phyloP scores from a whole-genome alignment of 2,113 vertebrate species.

The Nothocercus julius region DNA sequence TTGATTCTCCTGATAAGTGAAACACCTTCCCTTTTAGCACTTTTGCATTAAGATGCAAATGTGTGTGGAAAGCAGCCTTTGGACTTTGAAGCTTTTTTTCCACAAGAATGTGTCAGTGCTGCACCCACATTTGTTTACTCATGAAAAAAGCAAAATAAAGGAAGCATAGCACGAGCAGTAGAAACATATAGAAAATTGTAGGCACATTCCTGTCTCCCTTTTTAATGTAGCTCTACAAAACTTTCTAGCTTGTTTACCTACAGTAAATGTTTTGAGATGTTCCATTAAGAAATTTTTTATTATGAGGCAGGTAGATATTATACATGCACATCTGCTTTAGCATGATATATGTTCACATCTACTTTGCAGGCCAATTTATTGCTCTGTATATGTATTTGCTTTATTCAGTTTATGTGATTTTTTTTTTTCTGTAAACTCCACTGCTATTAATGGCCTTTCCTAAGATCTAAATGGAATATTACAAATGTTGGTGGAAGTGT shows the following conservation, averaged over 20 bases:
- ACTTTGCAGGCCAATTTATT: neutral
- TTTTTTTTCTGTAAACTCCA: neutral
- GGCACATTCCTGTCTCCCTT: neutral
- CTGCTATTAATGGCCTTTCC: neutral
- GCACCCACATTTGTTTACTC: neutral
- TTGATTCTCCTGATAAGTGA: neutral
- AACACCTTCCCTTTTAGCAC: neutral
- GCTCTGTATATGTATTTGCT: neutral
- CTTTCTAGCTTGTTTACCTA: neutral
- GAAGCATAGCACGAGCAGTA: neutral
- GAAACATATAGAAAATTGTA: neutral
- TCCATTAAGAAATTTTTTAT: neutral
- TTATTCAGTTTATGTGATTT: neutral
- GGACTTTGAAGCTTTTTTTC: neutral
- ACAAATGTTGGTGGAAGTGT: neutral
- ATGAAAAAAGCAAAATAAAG: neutral
- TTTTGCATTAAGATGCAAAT: neutral
- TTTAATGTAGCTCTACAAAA: neutral
- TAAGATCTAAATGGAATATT: neutral
- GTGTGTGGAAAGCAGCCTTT: neutral
- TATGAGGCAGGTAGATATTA: neutral
- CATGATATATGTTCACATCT: neutral
- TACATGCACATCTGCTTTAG: neutral
- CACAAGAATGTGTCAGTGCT: neutral
- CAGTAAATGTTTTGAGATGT: neutral